A percentile compares a stretch with the other conserved stretches of the same genome.
These are phyloP conservation scores for Athene cunicularia DNA, from an alignment of 2,113 vertebrate species.

Conservation along the genomic window DNA sequence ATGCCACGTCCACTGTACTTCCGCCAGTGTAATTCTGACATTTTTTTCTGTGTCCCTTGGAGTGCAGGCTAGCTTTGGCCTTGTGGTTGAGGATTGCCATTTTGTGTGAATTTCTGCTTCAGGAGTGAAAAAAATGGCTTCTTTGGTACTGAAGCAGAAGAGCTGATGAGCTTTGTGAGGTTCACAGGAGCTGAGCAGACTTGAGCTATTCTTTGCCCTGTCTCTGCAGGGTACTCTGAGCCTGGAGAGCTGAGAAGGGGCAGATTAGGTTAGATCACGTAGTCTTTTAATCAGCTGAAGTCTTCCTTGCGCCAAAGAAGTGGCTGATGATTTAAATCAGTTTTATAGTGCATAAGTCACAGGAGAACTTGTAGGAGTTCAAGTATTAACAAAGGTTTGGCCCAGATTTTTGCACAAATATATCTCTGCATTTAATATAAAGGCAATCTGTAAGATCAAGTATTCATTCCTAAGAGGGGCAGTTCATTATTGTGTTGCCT, in stretches of 20 bases:
- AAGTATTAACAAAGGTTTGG: not conserved
- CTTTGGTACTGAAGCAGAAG: not conserved
- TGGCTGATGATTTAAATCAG: not conserved
- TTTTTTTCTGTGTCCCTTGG: not conserved
- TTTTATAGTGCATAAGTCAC: not conserved
- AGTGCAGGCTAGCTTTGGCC: not conserved
- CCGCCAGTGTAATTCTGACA: not conserved
- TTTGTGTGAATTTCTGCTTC: not conserved
- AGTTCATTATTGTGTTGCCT: not conserved
- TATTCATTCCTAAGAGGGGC: not conserved
- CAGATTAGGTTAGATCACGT: not conserved
- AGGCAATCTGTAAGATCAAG: not conserved
- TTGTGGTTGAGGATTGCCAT: not conserved
- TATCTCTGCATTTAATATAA: not conserved
- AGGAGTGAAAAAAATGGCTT: not conserved
- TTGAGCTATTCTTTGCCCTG: not conserved
- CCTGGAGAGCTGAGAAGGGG: not conserved
- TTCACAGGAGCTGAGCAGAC: not conserved
- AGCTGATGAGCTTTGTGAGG: not conserved
- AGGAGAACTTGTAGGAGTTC: not conserved
- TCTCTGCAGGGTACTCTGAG: not conserved
- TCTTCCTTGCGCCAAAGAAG: not conserved
- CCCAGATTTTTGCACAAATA: not conserved
- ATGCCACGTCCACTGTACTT: not conserved
- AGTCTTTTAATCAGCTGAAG: not conserved